Evolutionary conservation across 2,113 vertebrate species (phyloP).

Genomic region (Azemiops feae): DNA sequence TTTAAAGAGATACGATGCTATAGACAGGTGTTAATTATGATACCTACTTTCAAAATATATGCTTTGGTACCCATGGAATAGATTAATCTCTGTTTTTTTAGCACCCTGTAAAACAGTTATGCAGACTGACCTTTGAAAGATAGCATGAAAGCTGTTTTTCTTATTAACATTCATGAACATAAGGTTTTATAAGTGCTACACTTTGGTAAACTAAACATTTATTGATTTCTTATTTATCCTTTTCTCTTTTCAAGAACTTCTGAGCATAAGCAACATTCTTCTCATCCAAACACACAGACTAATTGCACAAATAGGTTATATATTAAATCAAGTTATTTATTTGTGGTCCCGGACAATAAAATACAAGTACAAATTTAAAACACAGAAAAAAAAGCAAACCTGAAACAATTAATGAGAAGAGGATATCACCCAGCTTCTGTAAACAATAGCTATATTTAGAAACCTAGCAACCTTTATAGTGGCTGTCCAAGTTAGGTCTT

Average conservation of each 20-base stretch:
- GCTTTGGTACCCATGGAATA: slow-evolving; percentile 17
- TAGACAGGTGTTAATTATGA: slow-evolving; percentile 46
- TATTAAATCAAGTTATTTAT: neutral
- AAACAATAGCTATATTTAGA: neutral
- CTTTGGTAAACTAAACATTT: slow-evolving; percentile 11
- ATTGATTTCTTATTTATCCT: neutral
- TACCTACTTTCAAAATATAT: slow-evolving; percentile 44
- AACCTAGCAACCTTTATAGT: neutral
- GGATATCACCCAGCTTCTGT: neutral
- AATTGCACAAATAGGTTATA: neutral
- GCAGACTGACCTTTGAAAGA: neutral
- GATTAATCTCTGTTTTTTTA: slow-evolving; percentile 3
- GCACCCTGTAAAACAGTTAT: slow-evolving; percentile 3
- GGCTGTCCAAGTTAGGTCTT: neutral
- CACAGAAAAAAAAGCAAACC: neutral
- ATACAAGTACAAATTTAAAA: neutral
- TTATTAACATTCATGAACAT: neutral
- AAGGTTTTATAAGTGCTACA: slow-evolving; percentile 4
- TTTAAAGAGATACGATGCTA: slow-evolving; percentile 48
- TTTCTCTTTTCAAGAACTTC: neutral
- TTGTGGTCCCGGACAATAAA: neutral
- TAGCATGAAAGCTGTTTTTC: neutral
- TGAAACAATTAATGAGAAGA: neutral
- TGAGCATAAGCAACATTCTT: neutral
- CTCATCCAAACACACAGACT: neutral